A percentile compares a stretch with the other conserved stretches of the same genome.
Conservation (phyloP, 2,888 invertebrate genomes). For the Ophion obscuratus region DNA sequence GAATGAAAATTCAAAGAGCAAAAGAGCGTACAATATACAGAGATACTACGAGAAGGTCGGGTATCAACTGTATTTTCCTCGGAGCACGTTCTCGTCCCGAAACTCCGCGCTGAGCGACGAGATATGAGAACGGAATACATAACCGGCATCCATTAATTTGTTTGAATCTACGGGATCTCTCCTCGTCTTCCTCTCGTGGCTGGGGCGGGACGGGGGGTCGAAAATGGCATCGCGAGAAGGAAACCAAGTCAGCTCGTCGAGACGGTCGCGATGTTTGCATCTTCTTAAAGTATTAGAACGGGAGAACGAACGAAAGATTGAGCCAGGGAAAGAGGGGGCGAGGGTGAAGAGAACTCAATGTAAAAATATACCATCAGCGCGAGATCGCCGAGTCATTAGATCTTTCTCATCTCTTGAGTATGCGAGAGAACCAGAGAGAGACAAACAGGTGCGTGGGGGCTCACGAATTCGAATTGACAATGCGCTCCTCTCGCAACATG, state of each 20-base stretch:
- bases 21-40: neutral
- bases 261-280: neutral
- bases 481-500: conserved; percentile 58
- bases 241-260: too few relatives aligned
- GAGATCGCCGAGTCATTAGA: conserved; percentile 67
- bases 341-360: conserved; percentile 13
- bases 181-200: neutral
- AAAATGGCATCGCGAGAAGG: conserved; percentile 23
- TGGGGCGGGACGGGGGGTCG: neutral
- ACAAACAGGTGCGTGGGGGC: conserved; percentile 67
- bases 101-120: neutral
- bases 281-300: conserved; percentile 17
- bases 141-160: conserved; percentile 72
- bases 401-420: conserved; percentile 45
- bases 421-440: neutral
- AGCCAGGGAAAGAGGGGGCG: neutral
- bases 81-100: neutral
- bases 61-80: neutral
- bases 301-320: conserved; percentile 8
- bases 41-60: neutral
- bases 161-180: conserved; percentile 68
- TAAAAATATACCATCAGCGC: conserved; percentile 48
- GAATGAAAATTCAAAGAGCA: too few relatives aligned
- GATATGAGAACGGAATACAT: neutral
- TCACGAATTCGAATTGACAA: conserved; percentile 75